Percentiles rank a stretch among this genome's conserved stretches.
These are phyloP conservation scores for Dolichopus griseipennis DNA, from an alignment of 2,888 invertebrate genomes.

Conservation along the genomic window DNA sequence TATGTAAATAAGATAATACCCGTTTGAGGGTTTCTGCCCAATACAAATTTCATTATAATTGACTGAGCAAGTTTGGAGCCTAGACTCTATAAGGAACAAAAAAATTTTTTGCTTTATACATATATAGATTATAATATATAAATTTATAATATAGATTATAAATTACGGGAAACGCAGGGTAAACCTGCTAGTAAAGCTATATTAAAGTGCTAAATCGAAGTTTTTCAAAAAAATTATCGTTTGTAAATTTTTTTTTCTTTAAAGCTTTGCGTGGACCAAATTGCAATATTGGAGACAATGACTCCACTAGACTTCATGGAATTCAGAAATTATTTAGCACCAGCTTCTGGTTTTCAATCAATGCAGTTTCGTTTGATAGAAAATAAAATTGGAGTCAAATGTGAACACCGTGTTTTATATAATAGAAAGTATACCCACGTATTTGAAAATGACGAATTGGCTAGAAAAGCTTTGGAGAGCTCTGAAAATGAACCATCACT, in stretches of 20 bases:
- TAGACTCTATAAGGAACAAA: too few species aligned
- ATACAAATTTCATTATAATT: too few species aligned
- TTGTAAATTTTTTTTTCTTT: neutral
- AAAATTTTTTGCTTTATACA: too few species aligned
- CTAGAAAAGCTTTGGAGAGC: slow-evolving; percentile 49
- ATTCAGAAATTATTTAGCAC: slow-evolving; percentile 83
- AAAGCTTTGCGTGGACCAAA: slow-evolving; percentile 91
- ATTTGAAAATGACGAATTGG: slow-evolving; percentile 66
- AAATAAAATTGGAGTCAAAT: slow-evolving; percentile 76
- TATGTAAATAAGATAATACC: too few species aligned
- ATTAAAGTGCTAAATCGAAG: too few species aligned
- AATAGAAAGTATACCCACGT: slow-evolving; percentile 85
- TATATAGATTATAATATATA: too few species aligned
- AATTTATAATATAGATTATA: too few species aligned
- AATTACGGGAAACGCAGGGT: too few species aligned
- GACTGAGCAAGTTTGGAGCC: too few species aligned
- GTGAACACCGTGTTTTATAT: slow-evolving; percentile 84
- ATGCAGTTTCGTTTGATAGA: slow-evolving; percentile 91
- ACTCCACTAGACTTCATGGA: slow-evolving; percentile 98
- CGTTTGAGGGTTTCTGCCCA: too few species aligned
- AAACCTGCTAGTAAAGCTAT: too few species aligned
- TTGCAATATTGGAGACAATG: slow-evolving; percentile 97
- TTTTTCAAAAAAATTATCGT: too few species aligned
- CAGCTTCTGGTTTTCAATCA: slow-evolving; percentile 97
- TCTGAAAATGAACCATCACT: slow-evolving; percentile 83